Conservation (phyloP, 2,113 vertebrate species). For the Copsychus sechellarum region DNA sequence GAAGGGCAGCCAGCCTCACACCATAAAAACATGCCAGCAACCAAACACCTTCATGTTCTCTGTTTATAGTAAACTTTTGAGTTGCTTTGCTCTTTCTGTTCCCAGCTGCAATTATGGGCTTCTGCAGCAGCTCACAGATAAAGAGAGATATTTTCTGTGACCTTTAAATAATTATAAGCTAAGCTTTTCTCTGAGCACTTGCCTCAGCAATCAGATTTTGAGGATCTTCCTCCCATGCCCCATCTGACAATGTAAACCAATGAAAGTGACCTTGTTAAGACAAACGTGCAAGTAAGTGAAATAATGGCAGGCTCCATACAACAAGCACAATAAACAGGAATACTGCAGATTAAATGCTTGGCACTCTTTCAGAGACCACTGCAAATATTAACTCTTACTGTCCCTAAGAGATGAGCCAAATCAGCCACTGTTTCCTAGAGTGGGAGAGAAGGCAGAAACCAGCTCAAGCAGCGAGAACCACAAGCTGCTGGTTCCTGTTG, state of each 20-base stretch:
- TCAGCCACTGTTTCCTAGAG: background rate
- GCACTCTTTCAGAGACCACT: conserved; percentile 31
- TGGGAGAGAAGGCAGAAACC: background rate
- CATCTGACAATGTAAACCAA: conserved; percentile 37
- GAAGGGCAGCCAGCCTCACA: background rate
- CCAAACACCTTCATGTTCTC: conserved; percentile 15
- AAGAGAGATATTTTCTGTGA: conserved; percentile 36
- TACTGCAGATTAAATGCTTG: conserved; percentile 54
- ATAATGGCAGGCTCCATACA: background rate
- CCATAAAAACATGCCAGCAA: background rate
- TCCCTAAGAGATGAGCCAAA: conserved; percentile 4
- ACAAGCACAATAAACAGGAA: conserved; percentile 47
- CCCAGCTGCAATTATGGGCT: background rate
- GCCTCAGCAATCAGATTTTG: conserved; percentile 29
- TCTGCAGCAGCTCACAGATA: conserved; percentile 38
- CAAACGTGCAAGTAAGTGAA: background rate
- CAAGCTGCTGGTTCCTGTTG: background rate
- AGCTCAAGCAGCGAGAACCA: background rate
- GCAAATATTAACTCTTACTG: conserved; percentile 41
- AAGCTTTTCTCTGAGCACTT: conserved; percentile 10
- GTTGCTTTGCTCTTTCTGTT: conserved; percentile 24
- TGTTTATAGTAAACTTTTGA: background rate
- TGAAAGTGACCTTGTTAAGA: conserved; percentile 42
- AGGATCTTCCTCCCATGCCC: background rate
- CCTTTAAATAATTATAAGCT: conserved; percentile 46